A percentile compares a stretch with the other conserved stretches of the same genome.
Evolutionary conservation across 2,113 vertebrate genomes (phyloP).

Genomic region (rat (Rattus norvegicus)): GRCr8 NC_086027.1:51487501-51488000

Average conservation of each 20-base stretch:
- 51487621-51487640: not conserved
- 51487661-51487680: not conserved
- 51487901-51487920: no score
- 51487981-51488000: no score
- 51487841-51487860: not conserved
- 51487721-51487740: not conserved
- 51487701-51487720: not conserved
- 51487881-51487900: not conserved
- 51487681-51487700: not conserved
- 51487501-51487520: no score
- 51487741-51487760: not conserved
- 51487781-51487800: not conserved
- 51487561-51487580: no score
- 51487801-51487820: not conserved
- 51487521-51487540: no score
- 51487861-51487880: not conserved
- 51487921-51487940: not conserved
- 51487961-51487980: no score
- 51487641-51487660: not conserved
- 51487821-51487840: not conserved
- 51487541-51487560: no score
- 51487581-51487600: no score
- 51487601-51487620: not conserved
- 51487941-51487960: not conserved
- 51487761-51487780: not conserved